Evolutionary conservation across 2,113 vertebrate species (phyloP).

Genomic region (Engystomops pustulosus): DNA sequence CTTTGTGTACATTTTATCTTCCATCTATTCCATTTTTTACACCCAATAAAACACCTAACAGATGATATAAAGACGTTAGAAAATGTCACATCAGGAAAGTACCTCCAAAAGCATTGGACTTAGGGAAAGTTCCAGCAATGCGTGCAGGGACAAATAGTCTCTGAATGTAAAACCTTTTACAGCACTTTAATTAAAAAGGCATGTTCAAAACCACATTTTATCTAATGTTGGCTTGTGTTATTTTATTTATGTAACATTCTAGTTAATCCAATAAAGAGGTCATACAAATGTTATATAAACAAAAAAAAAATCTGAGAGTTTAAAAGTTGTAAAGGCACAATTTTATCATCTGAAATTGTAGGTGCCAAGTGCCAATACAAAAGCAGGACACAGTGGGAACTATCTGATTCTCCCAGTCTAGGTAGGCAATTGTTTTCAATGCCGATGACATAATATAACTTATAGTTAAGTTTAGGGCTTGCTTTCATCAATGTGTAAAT

Average conservation of each 20-base stretch:
- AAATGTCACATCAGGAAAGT: not conserved
- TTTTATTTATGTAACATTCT: conserved; percentile 50
- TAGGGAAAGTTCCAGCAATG: not conserved
- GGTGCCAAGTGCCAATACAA: conserved; percentile 43
- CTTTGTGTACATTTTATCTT: not conserved
- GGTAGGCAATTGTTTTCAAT: conserved; percentile 1
- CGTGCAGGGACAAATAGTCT: not conserved
- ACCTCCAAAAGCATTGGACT: not conserved
- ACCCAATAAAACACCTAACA: not conserved
- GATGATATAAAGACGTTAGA: not conserved
- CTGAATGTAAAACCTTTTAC: not conserved
- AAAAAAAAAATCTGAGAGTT: conserved; percentile 38
- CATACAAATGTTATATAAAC: conserved; percentile 55
- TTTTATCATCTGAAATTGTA: conserved; percentile 36
- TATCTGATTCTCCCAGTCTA: conserved; percentile 37
- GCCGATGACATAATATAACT: conserved; percentile 28
- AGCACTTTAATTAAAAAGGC: conserved; percentile 4
- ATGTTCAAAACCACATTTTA: not conserved
- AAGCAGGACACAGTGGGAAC: conserved; percentile 36
- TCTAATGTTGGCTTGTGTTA: conserved; percentile 4
- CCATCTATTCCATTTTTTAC: not conserved
- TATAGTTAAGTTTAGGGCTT: conserved; percentile 8
- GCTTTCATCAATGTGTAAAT: conserved; percentile 44
- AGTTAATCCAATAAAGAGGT: conserved; percentile 50
- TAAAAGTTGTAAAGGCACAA: conserved; percentile 34